Base-by-base conservation (phyloP, 2,797 vertebrate genomes). In the Dicrostonyx torquatus region DNA sequence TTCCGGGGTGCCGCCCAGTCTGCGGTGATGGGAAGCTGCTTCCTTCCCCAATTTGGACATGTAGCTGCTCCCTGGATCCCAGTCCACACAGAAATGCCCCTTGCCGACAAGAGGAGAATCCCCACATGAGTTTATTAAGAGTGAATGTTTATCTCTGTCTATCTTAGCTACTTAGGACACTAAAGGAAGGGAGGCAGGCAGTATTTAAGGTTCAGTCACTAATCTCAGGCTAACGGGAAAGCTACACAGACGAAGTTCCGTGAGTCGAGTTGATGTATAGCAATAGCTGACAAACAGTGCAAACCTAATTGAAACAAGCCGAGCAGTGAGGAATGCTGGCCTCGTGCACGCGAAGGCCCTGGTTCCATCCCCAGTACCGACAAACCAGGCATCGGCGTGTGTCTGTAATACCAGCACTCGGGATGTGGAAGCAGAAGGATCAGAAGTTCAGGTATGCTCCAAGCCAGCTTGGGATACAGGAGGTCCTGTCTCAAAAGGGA, bases 1-100 rank as follows among this genome's bases (percentile, higher is more conserved):
- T 93, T 76, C 53, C 70, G 87, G 86, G 89, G 76, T 50, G 53
- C 37, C 18, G 37, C 64, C 55, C 76, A 31, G 84, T 80, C 88
- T 72, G 82, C 45, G 48, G 20, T 90, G n/a, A 29, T 60, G 31
- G 90, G 93, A 87, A 45, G 84, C 48, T 45, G 72, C 85, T 31
- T 62, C 72, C 93, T 93, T 96, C 80, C 96, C 94, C 95, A 83
- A 90, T 96, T 93, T 96, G 96, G 97, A 95, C 64, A 73, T 72
- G 88, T 34, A 88, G 73, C 78, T 92, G 55, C 82, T 94, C 89
- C 64, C 64, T 90, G 58, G 80, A 95, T 90, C 89, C 31, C 91
- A 91, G 78, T 75, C 77, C 89, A 87, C 78, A 70, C 85, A 83
- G 45, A 94, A 87, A 93, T 85, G 68, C 66, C 80, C 45, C 48